Conservation (phyloP, 2,797 vertebrate species). For the Sebastes taczanowskii region DNA sequence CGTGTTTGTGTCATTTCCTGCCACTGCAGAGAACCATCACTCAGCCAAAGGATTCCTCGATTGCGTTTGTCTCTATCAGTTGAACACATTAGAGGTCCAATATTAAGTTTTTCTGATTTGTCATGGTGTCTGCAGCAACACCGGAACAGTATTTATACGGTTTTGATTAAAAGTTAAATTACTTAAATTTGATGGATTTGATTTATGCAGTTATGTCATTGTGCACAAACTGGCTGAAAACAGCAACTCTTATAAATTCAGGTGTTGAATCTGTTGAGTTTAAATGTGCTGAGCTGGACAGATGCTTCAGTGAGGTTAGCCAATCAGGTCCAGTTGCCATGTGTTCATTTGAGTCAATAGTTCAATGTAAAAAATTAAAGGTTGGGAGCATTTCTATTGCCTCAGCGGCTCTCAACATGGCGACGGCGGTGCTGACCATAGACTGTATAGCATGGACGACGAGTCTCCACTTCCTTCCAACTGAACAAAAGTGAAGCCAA, state of each 20-base stretch:
- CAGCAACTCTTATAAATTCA: neutral
- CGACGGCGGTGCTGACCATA: neutral
- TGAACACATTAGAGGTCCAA: neutral
- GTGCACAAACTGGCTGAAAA: neutral
- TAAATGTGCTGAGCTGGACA: neutral
- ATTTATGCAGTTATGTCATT: neutral
- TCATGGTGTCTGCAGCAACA: no score
- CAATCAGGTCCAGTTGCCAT: neutral
- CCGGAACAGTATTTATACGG: neutral
- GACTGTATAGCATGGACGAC: no score
- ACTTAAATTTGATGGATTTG: neutral
- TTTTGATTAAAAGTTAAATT: neutral
- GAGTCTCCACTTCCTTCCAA: no score
- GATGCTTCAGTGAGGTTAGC: neutral
- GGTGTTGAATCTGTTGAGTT: neutral
- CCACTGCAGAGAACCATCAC: neutral
- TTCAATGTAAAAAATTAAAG: neutral
- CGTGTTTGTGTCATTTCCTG: slow-evolving; percentile 55
- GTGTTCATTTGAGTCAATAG: neutral
- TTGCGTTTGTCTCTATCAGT: neutral
- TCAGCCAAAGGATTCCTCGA: neutral
- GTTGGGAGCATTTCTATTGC: neutral
- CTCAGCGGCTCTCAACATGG: neutral
- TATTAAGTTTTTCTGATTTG: neutral
- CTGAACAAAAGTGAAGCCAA: no score